Base-by-base conservation (phyloP, 2,797 vertebrate genomes). In the Peromyscus aztecus region DNA sequence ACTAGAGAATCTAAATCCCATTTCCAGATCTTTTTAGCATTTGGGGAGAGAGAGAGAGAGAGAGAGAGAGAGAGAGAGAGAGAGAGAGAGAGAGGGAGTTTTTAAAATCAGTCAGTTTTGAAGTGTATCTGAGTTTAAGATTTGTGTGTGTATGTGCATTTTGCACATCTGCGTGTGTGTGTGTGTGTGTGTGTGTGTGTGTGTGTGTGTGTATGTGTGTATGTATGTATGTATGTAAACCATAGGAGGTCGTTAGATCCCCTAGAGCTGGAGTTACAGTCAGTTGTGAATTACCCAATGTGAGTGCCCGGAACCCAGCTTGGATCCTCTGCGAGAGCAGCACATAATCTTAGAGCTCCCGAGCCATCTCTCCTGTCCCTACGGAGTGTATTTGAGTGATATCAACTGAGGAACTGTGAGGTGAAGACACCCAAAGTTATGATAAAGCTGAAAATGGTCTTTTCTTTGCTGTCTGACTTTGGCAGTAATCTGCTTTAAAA, bases 401-500 rank as follows among this genome's bases (percentile, higher is more conserved):
- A 85, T 78, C 76, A 95, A 46, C 40, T 40, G 82, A 90, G 59
- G 46, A 87, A 21, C 81, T 55, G 1, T 40, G 31, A 89, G 71
- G 61, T 19, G 9, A 86, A 73, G 78, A 94, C 37, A 13, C 76
- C 43, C 52, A 43, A 63, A 82, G 65, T 1, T 65, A 27, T 6
- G 46, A 55, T 61, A 76, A 89, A 88, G 17, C 49, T 87, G 61
- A 82, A 93, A 91, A 90, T 34, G n/a, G 6, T 88, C 40, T 75
- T 91, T 57, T 76, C 75, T 90, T 96, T 40, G 80, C 63, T 69
- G 34, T 31, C 85, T 95, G 71, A 61, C 92, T 59, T 84, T 93
- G 97, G 65, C 89, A 93, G 83, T 23, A 5, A 97, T 90, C 71
- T 94, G 96, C 95, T 91, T 96, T 96, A 94, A 93, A 94, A 90